Conservation (phyloP, 23 tunicate species). For the Trididemnum clinides region DNA sequence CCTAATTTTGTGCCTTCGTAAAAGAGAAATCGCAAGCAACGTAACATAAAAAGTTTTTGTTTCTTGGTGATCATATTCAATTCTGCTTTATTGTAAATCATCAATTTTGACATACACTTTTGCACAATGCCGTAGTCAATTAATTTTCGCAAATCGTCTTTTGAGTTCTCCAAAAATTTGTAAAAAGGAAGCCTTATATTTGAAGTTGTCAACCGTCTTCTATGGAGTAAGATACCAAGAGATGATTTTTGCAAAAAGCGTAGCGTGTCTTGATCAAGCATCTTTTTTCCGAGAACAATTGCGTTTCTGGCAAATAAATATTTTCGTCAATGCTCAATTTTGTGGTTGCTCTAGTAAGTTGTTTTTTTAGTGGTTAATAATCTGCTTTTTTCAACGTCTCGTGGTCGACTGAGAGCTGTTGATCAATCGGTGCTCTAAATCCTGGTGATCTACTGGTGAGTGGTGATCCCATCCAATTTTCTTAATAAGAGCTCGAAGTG, state of each 20-base stretch:
- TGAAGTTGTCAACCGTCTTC: conserved; percentile 6
- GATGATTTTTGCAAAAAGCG: neutral
- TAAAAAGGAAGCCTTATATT: neutral
- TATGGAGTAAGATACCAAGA: neutral
- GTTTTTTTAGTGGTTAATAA: neutral
- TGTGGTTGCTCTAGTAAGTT: neutral
- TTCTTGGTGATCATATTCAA: neutral
- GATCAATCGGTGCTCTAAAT: neutral
- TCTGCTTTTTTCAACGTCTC: neutral
- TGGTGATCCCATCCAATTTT: neutral
- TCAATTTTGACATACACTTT: neutral
- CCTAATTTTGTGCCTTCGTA: neutral
- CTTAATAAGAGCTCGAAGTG: neutral
- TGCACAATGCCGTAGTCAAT: neutral
- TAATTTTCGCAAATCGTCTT: neutral
- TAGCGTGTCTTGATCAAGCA: neutral
- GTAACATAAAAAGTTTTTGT: neutral
- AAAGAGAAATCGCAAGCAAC: neutral
- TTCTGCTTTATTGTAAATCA: neutral
- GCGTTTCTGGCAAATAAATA: neutral
- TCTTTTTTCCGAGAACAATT: neutral
- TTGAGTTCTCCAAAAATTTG: neutral
- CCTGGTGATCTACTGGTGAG: neutral
- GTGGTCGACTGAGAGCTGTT: conserved; percentile 1
- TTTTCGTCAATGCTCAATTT: neutral